phyloP scores from a whole-genome alignment of 2,888 invertebrate genomes.

The Chouioia cunea region DNA sequence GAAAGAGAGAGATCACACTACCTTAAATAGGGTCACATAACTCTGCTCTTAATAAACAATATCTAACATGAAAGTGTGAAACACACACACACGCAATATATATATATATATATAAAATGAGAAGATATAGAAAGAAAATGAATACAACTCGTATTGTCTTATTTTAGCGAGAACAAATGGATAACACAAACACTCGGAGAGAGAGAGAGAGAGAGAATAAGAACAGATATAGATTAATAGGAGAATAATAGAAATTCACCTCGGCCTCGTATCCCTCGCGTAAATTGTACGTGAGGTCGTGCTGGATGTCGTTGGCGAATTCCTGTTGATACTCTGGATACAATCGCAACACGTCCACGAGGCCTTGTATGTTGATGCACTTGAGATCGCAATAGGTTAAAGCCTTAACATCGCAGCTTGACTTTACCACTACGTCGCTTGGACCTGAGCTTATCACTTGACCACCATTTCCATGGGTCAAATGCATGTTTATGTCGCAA shows the following conservation, averaged over 20 bases:
- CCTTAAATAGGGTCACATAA: no score
- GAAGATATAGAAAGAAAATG: no score
- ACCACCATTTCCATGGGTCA: slow-evolving; percentile 75
- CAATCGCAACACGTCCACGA: slow-evolving; percentile 88
- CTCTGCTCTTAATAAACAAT: no score
- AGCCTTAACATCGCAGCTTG: slow-evolving; percentile 94
- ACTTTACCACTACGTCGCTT: slow-evolving; percentile 87
- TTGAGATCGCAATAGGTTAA: slow-evolving; percentile 96
- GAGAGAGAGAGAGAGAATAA: no score
- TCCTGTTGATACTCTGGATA: slow-evolving; percentile 96
- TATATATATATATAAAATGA: neutral
- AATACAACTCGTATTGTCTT: no score
- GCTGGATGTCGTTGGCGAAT: slow-evolving; percentile 93
- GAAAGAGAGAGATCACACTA: no score
- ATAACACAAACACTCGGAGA: no score
- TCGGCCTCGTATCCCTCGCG: slow-evolving; percentile 93
- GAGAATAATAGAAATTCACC: slow-evolving; percentile 69
- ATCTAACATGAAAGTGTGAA: no score
- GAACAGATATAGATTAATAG: no score
- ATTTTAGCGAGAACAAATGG: no score
- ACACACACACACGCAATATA: neutral
- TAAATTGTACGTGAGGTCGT: slow-evolving; percentile 94
- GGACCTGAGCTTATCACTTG: slow-evolving; percentile 68
- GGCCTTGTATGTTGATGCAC: slow-evolving; percentile 90
- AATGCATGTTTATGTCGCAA: slow-evolving; percentile 88